A percentile compares a stretch with the other conserved stretches of the same genome.
Evolutionary conservation across 1,140 invertebrate genomes (phyloP).

Genomic region (Drosophila bocki): DNA sequence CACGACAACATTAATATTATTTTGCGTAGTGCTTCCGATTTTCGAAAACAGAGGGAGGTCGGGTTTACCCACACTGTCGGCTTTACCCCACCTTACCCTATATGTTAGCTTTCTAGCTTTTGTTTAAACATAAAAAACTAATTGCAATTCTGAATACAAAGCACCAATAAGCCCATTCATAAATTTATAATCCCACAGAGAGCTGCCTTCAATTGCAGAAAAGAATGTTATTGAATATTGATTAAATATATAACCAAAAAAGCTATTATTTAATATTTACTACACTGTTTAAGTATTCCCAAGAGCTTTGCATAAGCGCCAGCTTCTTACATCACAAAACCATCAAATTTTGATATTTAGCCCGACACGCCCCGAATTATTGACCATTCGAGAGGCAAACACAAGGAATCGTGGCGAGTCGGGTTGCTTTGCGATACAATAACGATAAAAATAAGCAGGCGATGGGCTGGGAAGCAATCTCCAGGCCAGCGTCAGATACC

Average conservation of each 20-base stretch:
- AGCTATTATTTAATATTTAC: constrained; percentile 20
- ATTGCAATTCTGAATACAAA: constrained; percentile 1
- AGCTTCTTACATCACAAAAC: constrained; percentile 42
- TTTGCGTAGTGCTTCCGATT: too few relatives aligned
- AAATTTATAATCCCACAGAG: constrained; percentile 7
- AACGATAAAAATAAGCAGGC: constrained; percentile 48
- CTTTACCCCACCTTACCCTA: too few relatives aligned
- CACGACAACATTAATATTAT: too few relatives aligned
- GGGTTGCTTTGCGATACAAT: constrained; percentile 28
- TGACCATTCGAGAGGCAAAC: constrained; percentile 33
- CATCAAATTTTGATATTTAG: constrained; percentile 38
- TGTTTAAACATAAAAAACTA: not conserved
- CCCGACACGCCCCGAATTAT: constrained; percentile 42
- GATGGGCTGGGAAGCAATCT: constrained; percentile 21
- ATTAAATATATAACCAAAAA: constrained; percentile 11
- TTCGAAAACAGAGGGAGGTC: too few relatives aligned
- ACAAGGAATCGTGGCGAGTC: constrained; percentile 9
- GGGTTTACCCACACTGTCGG: too few relatives aligned
- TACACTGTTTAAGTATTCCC: constrained; percentile 2
- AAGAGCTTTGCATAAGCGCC: not conserved
- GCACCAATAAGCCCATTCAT: not conserved
- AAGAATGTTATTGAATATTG: constrained; percentile 23
- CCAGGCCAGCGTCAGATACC: constrained; percentile 3
- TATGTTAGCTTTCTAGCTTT: not conserved
- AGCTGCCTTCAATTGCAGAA: not conserved